Evolutionary conservation across 2,113 vertebrate genomes (phyloP).

Genomic region (Mohoua ochrocephala): DNA sequence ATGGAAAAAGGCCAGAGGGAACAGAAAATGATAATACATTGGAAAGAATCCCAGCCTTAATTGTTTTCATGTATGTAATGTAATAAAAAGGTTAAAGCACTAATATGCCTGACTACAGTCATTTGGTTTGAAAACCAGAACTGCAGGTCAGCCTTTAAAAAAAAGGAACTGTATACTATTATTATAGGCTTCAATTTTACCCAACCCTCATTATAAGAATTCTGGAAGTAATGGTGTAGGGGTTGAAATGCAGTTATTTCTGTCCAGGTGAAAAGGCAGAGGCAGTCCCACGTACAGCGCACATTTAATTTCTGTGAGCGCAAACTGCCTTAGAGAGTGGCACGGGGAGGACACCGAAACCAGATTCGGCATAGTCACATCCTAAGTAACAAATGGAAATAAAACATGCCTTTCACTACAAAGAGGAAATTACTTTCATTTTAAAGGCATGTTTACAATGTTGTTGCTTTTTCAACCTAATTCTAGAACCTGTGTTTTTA

Average conservation of each 20-base stretch:
- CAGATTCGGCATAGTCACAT: neutral
- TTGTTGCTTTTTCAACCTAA: neutral
- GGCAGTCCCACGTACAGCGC: accelerated
- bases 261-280: neutral
- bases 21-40: conserved; percentile 70
- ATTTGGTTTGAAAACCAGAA: conserved; percentile 62
- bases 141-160: conserved; percentile 58
- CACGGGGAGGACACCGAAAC: neutral
- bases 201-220: conserved; percentile 9
- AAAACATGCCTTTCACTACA: neutral
- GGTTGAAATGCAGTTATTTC: neutral
- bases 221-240: conserved; percentile 14
- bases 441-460: conserved; percentile 15
- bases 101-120: conserved; percentile 38
- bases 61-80: conserved; percentile 71
- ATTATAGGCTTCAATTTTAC: conserved; percentile 27
- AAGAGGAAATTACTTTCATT: conserved; percentile 2
- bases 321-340: neutral
- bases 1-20: conserved; percentile 72
- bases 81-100: conserved; percentile 68
- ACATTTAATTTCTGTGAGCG: neutral
- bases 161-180: conserved; percentile 5
- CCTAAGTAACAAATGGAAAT: neutral
- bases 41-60: conserved; percentile 69
- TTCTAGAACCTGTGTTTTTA: conserved; percentile 45